Evolutionary conservation across 92 coral and sea anemone genomes (phyloP).

Genomic region (Metridium senile): DNA sequence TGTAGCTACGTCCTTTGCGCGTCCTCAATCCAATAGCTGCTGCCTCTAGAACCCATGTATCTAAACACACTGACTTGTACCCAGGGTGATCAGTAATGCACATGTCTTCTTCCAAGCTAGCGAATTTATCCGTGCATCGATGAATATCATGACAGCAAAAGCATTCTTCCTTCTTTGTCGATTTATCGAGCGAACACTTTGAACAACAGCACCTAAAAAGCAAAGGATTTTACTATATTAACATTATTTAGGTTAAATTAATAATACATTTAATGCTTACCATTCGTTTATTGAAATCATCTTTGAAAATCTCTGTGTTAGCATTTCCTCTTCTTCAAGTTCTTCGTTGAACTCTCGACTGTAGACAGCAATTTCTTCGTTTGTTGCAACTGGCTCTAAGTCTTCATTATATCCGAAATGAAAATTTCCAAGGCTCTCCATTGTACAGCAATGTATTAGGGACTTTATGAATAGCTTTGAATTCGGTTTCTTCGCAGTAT

Average conservation of each 20-base stretch:
- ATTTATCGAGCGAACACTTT: constrained; percentile 3
- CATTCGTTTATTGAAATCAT: not conserved
- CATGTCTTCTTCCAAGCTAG: constrained; percentile 5
- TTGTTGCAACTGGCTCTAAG: too few relatives aligned
- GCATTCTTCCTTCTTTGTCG: constrained; percentile 23
- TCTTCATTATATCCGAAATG: too few relatives aligned
- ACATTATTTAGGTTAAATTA: not conserved
- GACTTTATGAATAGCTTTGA: too few relatives aligned
- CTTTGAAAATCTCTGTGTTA: not conserved
- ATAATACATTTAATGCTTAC: constrained; percentile 5
- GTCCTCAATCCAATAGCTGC: constrained; percentile 48
- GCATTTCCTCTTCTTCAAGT: constrained; percentile 20
- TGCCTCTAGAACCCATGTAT: constrained; percentile 51
- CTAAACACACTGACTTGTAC: constrained; percentile 47
- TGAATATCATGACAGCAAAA: constrained; percentile 46
- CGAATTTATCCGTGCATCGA: constrained; percentile 41
- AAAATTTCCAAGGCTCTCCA: too few relatives aligned
- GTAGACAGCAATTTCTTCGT: too few relatives aligned
- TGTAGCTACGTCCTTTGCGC: constrained; percentile 29
- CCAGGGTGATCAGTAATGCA: constrained; percentile 53
- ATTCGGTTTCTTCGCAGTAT: too few relatives aligned
- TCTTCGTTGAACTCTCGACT: constrained; percentile 7
- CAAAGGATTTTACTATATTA: not conserved
- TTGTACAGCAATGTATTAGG: too few relatives aligned
- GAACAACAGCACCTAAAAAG: constrained; percentile 29